Conservation (phyloP, 2,888 invertebrate genomes). For the Phalera bucephala region DNA sequence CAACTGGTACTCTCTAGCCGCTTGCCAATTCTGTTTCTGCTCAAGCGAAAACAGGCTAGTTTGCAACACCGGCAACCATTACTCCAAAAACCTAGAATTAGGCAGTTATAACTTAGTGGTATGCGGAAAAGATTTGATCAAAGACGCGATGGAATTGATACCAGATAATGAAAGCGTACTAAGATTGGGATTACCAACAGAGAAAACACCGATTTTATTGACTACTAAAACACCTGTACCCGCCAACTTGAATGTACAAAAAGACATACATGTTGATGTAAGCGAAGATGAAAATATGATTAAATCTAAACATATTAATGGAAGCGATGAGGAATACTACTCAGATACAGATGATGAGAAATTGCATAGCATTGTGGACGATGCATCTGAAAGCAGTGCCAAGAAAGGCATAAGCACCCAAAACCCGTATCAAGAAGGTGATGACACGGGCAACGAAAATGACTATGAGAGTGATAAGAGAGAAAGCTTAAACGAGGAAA, state of each 20-base stretch:
- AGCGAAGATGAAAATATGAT: slow-evolving; percentile 2
- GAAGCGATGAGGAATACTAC: slow-evolving; percentile 12
- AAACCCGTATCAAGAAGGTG: slow-evolving; percentile 21
- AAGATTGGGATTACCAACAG: slow-evolving; percentile 8
- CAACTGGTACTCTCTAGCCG: slow-evolving; percentile 60
- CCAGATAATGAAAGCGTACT: slow-evolving; percentile 22
- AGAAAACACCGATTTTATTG: background rate
- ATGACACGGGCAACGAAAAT: slow-evolving; percentile 7
- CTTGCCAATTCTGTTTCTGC: slow-evolving; percentile 66
- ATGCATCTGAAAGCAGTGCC: too few species aligned
- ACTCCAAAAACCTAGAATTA: slow-evolving; percentile 32
- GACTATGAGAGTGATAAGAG: slow-evolving; percentile 8
- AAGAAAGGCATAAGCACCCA: slow-evolving; percentile 13
- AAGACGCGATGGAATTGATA: slow-evolving; percentile 42
- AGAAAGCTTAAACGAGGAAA: slow-evolving; percentile 11
- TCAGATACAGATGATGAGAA: slow-evolving; percentile 16
- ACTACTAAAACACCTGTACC: too few species aligned
- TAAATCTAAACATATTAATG: background rate
- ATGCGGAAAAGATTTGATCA: slow-evolving; percentile 49
- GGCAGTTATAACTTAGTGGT: slow-evolving; percentile 47
- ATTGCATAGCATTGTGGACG: too few species aligned
- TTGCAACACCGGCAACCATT: slow-evolving; percentile 47
- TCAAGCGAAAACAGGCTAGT: slow-evolving; percentile 51
- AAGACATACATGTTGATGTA: slow-evolving; percentile 1
- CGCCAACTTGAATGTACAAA: too few species aligned